Evolutionary conservation across 2,113 vertebrate genomes (phyloP), one percentile per base, ranked within the genome.

Genomic region (Melanotaenia duboulayi): DNA sequence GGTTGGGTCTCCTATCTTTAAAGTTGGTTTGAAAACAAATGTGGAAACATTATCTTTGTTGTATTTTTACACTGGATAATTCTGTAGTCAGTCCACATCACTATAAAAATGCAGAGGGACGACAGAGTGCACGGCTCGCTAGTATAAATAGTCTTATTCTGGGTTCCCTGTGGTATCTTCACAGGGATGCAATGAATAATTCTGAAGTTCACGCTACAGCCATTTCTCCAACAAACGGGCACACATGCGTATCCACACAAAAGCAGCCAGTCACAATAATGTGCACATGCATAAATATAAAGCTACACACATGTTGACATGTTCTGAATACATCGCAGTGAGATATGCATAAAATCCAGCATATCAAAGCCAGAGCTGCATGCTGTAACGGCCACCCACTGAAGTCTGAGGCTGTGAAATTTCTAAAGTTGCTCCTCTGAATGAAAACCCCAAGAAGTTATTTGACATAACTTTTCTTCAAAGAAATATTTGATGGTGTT

Each of bases 391-490:
- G 71, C 76, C 77, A 46, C 77, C 81, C 80, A 73, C 70, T 80
- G 72, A 81, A 80, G 81, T 77, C 62, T 56, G 39, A 37, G 37
- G 66, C 83, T 82, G 79, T 84, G 83, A 78, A 85, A 83, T 86
- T 78, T 80, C 63, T 59, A 72, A 76, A 80, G 81, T 82, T 71
- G 49, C 75, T 76, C 71, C 56, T 70, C 71, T 82, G 74, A 85
- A 83, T 78, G 64, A 74, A 73, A 87, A 65, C 59, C 80, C 60
- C 74, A 0, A 10, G 28, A 84, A 83, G 70, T 74, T 50, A 74
- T 75, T 84, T 74, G 71, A 70, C 58, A 58, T 60, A 84, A 87
- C 82, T 84, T 88, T 87, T 81, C 85, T 85, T 87, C 87, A 84
- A 86, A 87, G 83, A 81, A 69, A 65, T 46, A 63, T 84, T 78